Evolutionary conservation across 2,113 vertebrate species (phyloP).

Genomic region (Romanogobio albipinnatus): DNA sequence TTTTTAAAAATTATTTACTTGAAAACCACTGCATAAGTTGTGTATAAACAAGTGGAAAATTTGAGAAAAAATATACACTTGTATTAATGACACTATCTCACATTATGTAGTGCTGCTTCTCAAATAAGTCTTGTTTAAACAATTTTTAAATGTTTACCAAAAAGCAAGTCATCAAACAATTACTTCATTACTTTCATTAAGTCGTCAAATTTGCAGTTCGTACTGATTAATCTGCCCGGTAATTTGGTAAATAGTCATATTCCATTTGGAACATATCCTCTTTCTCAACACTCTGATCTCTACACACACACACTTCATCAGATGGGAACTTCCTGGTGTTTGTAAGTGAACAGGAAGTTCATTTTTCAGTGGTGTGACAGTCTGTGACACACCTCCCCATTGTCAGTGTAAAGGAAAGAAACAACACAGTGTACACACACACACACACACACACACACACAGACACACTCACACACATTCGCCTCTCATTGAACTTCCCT

Average conservation of each 20-base stretch:
- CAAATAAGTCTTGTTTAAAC: too few relatives aligned
- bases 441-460: conserved; percentile 31
- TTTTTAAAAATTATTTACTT: too few relatives aligned
- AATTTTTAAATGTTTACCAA: not conserved
- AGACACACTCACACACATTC: conserved; percentile 23
- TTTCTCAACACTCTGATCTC: conserved; percentile 9
- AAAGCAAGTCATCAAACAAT: not conserved
- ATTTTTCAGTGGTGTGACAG: conserved; percentile 59
- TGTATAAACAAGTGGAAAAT: too few relatives aligned
- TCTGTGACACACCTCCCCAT: conserved; percentile 56
- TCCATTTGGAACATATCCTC: conserved; percentile 7
- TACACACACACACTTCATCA: conserved; percentile 28
- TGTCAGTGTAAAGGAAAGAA: conserved; percentile 54
- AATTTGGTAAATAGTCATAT: not conserved
- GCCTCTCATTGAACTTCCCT: conserved; percentile 38
- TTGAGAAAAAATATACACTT: too few relatives aligned
- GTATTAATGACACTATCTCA: too few relatives aligned
- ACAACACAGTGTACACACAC: conserved; percentile 17
- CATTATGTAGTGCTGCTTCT: too few relatives aligned
- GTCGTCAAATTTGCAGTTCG: not conserved
- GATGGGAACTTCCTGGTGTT: conserved; percentile 54
- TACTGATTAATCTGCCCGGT: not conserved
- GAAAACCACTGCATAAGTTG: too few relatives aligned
- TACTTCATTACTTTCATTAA: not conserved
- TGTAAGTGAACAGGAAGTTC: conserved; percentile 60